Evolutionary conservation across 2,888 invertebrate genomes (phyloP).

Genomic region (Drosophila macrospina): DNA sequence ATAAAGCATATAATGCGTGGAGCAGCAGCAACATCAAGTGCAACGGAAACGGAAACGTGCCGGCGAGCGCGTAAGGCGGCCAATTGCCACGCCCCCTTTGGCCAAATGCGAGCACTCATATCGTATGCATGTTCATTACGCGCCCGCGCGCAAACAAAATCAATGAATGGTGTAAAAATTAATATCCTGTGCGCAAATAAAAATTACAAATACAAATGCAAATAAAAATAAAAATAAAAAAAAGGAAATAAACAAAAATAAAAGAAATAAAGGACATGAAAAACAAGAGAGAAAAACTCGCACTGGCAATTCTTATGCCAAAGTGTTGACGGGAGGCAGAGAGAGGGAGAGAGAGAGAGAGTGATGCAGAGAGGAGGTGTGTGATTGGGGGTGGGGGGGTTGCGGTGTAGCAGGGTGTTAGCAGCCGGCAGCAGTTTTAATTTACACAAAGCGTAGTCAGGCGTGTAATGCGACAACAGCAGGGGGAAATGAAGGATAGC

Average conservation of each 20-base stretch:
- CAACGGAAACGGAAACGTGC: slow-evolving; percentile 65
- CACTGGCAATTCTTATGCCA: slow-evolving; percentile 56
- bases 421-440: slow-evolving; percentile 77
- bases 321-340: not conserved
- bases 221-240: slow-evolving; percentile 25
- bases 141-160: slow-evolving; percentile 63
- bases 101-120: not conserved
- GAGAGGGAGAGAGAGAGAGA: not conserved
- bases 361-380: not conserved
- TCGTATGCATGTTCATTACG: slow-evolving; percentile 61
- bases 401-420: slow-evolving; percentile 17
- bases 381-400: too few relatives aligned
- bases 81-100: slow-evolving; percentile 32
- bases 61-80: slow-evolving; percentile 28
- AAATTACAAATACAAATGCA: slow-evolving; percentile 57
- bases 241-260: slow-evolving; percentile 29
- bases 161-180: slow-evolving; percentile 84
- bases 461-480: slow-evolving; percentile 69
- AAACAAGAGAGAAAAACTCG: slow-evolving; percentile 14
- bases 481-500: not conserved
- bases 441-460: slow-evolving; percentile 81
- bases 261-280: slow-evolving; percentile 19
- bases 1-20: slow-evolving; percentile 13
- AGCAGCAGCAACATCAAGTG: not conserved
- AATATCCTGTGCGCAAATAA: slow-evolving; percentile 79